Percentiles rank a stretch among this genome's conserved stretches.
These are phyloP conservation scores for Limnothrissa miodon DNA, from an alignment of 2,113 vertebrate species.

Conservation along the genomic window DNA sequence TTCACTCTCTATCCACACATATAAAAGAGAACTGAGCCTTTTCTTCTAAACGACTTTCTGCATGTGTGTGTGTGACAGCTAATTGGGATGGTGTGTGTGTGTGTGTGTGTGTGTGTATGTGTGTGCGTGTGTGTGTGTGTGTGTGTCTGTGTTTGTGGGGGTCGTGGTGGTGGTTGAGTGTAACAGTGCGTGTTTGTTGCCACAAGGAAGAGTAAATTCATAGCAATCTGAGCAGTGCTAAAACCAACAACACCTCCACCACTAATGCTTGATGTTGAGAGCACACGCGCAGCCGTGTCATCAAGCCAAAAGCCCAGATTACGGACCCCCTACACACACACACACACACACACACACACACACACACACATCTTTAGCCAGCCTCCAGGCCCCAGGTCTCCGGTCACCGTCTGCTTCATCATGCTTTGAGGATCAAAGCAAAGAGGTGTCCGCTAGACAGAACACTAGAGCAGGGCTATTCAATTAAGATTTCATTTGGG, in stretches of 20 bases:
- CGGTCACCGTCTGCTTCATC: not conserved
- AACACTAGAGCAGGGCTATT: too few species aligned
- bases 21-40: not conserved
- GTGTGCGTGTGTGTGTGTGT: not conserved
- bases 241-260: not conserved
- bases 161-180: not conserved
- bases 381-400: not conserved
- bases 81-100: too few species aligned
- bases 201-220: not conserved
- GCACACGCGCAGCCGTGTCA: not conserved
- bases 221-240: not conserved
- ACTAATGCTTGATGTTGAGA: not conserved
- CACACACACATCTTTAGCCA: not conserved
- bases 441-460: not conserved
- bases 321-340: not conserved
- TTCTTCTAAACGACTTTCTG: not conserved
- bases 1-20: not conserved
- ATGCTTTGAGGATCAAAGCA: not conserved
- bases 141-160: too few species aligned
- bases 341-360: too few species aligned
- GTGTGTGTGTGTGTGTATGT: not conserved
- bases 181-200: too few species aligned
- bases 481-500: too few species aligned
- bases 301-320: not conserved
- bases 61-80: constrained; percentile 16